A percentile compares a stretch with the other conserved stretches of the same genome.
phyloP scores from a whole-genome alignment of 2,113 vertebrate species.

The Oncorhynchus clarkii region DNA sequence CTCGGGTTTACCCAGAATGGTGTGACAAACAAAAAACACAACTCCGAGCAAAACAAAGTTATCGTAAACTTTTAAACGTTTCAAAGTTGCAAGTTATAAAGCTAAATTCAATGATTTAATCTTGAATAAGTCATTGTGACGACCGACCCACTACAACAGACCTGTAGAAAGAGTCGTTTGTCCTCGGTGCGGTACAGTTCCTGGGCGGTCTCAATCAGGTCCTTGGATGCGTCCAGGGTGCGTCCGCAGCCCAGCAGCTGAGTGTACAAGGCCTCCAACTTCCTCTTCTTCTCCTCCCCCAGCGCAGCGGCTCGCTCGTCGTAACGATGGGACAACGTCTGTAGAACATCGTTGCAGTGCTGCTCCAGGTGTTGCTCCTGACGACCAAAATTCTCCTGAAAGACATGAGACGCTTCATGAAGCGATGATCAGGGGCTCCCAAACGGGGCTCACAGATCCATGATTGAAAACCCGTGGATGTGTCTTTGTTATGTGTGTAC shows the following conservation, averaged over 20 bases:
- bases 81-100: too few relatives aligned
- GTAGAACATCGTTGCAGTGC: constrained; percentile 86
- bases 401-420: background rate
- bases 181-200: constrained; percentile 78
- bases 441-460: too few relatives aligned
- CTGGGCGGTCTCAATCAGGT: constrained; percentile 85
- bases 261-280: constrained; percentile 85
- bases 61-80: too few relatives aligned
- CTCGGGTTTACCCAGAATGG: too few relatives aligned
- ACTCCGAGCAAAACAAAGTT: too few relatives aligned
- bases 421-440: too few relatives aligned
- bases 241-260: constrained; percentile 86
- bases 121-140: too few relatives aligned
- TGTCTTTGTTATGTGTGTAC: too few relatives aligned
- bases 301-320: constrained; percentile 79
- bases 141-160: constrained; percentile 35
- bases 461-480: too few relatives aligned
- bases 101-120: too few relatives aligned
- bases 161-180: constrained; percentile 86
- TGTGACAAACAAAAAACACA: too few relatives aligned
- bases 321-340: constrained; percentile 84
- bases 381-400: constrained; percentile 92
- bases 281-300: constrained; percentile 86
- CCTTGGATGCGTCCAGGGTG: constrained; percentile 83
- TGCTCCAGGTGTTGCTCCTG: constrained; percentile 91